phyloP scores from a whole-genome alignment of 2,797 vertebrate species.

The Corythornis leucogaster region DNA sequence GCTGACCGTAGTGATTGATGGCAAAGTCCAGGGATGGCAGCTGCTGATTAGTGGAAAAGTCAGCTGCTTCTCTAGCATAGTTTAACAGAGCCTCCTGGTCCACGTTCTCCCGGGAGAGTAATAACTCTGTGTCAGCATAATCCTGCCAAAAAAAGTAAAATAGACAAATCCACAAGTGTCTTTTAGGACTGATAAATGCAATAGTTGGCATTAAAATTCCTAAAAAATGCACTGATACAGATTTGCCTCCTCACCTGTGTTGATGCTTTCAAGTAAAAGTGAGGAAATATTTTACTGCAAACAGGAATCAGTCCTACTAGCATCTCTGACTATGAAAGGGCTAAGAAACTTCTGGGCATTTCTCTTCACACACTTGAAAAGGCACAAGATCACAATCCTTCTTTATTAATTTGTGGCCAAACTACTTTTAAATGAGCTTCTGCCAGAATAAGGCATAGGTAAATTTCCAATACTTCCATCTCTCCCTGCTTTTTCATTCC shows the following conservation, averaged over 20 bases:
- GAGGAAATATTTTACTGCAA: not conserved
- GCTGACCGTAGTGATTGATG: slow-evolving; percentile 99
- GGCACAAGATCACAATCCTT: not conserved
- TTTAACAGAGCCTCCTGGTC: slow-evolving; percentile 94
- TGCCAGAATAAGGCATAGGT: not conserved
- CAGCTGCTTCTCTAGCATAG: slow-evolving; percentile 93
- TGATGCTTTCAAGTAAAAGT: not conserved
- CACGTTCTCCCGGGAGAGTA: slow-evolving; percentile 94
- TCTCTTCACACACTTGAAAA: not conserved
- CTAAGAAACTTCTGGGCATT: not conserved
- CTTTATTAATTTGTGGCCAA: not conserved
- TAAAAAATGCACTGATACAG: not conserved
- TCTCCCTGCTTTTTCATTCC: not conserved
- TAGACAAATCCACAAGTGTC: not conserved
- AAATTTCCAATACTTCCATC: not conserved
- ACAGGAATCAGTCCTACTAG: not conserved
- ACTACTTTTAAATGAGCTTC: not conserved
- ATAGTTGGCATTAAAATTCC: not conserved
- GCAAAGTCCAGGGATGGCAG: slow-evolving; percentile 94
- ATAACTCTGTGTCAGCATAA: slow-evolving; percentile 91
- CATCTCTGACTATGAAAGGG: not conserved
- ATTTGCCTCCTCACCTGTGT: not conserved
- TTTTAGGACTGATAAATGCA: not conserved
- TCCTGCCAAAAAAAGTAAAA: slow-evolving; percentile 79
- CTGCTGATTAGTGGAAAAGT: slow-evolving; percentile 97